Evolutionary conservation across 2,888 invertebrate species (phyloP).

Genomic region (Trachelus tabidus): DNA sequence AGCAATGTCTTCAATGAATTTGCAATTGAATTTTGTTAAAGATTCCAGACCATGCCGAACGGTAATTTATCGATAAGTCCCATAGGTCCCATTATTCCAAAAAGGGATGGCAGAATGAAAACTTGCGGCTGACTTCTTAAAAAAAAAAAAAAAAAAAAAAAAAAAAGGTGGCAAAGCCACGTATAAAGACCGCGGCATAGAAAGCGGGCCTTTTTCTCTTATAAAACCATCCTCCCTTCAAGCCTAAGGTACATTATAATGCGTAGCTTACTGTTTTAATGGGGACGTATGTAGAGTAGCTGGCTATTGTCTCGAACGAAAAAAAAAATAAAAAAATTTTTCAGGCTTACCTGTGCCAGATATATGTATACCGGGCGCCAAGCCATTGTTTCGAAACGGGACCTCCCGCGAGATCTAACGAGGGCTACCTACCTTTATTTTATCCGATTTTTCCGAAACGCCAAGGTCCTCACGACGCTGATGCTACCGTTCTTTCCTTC

Average conservation of each 20-base stretch:
- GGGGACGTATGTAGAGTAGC: slow-evolving; percentile 59
- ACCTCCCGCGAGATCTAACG: slow-evolving; percentile 52
- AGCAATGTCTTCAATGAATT: neutral
- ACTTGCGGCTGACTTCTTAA: neutral
- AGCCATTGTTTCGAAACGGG: slow-evolving; percentile 52
- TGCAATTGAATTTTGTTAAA: neutral
- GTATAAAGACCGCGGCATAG: slow-evolving; percentile 16
- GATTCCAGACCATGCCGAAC: neutral
- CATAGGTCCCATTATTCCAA: slow-evolving; percentile 7
- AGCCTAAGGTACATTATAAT: slow-evolving; percentile 46
- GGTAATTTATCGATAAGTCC: slow-evolving; percentile 6
- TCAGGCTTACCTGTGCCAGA: slow-evolving; percentile 47
- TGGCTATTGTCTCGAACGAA: slow-evolving; percentile 47
- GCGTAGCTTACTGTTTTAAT: slow-evolving; percentile 58
- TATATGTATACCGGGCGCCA: slow-evolving; percentile 38
- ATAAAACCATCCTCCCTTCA: neutral
- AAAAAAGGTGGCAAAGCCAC: slow-evolving; percentile 11
- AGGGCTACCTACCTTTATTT: slow-evolving; percentile 15
- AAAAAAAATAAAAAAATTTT: no score
- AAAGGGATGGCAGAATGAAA: neutral
- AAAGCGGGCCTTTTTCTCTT: slow-evolving; percentile 8
- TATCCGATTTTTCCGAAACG: neutral
- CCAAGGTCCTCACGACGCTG: neutral
- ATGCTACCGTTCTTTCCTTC: neutral
- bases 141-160: neutral